phyloP scores from a whole-genome alignment of 2,797 vertebrate species.

The Chanos chanos region DNA sequence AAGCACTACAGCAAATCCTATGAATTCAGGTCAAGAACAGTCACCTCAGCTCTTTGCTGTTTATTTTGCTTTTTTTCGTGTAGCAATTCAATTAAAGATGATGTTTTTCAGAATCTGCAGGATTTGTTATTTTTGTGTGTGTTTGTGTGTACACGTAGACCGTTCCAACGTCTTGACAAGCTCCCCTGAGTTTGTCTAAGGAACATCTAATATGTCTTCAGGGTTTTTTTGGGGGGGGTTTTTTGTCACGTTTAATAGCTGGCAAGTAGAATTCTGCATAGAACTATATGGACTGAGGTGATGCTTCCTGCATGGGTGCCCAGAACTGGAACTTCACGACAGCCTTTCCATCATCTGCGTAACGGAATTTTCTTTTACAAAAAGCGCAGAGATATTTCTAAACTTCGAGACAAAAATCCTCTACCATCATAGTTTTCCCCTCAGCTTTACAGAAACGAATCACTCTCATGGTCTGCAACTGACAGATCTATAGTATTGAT shows the following conservation, averaged over 20 bases:
- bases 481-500: too few species aligned
- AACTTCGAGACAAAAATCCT: too few species aligned
- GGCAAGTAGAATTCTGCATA: not conserved
- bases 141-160: not conserved
- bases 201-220: not conserved
- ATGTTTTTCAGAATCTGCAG: constrained; percentile 50
- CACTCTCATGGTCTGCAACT: too few species aligned
- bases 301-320: too few species aligned
- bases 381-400: too few species aligned
- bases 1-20: constrained; percentile 39
- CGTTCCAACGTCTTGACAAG: not conserved
- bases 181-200: too few species aligned
- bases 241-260: not conserved
- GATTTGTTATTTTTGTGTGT: not conserved
- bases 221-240: not conserved
- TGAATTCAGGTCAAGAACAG: constrained; percentile 54
- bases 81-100: constrained; percentile 61
- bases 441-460: too few species aligned
- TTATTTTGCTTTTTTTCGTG: constrained; percentile 41
- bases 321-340: too few species aligned
- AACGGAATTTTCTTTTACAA: too few species aligned
- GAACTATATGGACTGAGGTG: too few species aligned
- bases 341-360: too few species aligned
- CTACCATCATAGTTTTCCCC: too few species aligned
- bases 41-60: constrained; percentile 56